Conservation (phyloP, 2,113 vertebrate species). For the Tupaia tana region DNA sequence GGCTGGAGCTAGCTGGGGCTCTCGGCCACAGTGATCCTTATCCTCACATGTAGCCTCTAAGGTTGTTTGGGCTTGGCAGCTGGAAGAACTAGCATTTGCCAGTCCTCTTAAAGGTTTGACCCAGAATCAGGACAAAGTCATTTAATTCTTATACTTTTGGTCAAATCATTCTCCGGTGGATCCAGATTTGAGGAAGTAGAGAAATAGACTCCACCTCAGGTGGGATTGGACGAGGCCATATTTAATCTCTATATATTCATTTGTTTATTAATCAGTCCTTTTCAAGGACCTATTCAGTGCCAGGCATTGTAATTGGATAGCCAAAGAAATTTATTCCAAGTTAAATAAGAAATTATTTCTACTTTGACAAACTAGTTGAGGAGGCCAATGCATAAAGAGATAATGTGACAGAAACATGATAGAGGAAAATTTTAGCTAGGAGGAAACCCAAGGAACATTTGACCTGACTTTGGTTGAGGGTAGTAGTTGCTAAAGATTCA, state of each 20-base stretch:
- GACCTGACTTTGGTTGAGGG: not conserved
- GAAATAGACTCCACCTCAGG: not conserved
- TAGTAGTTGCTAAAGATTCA: not conserved
- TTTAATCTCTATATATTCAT: not conserved
- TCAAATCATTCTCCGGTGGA: not conserved
- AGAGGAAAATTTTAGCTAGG: not conserved
- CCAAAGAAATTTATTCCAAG: not conserved
- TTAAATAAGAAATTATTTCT: not conserved
- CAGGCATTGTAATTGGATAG: not conserved
- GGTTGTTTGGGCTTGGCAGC: not conserved
- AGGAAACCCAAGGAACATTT: not conserved
- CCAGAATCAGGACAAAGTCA: not conserved
- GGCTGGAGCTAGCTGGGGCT: not conserved
- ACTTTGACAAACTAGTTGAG: not conserved
- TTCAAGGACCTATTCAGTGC: not conserved
- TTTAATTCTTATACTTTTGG: not conserved
- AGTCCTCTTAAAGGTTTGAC: not conserved
- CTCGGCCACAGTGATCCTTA: no score
- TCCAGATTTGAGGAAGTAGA: not conserved
- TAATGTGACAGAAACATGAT: no score
- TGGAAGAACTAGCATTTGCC: not conserved
- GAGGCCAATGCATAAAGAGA: not conserved
- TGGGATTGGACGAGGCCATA: not conserved
- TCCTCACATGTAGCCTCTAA: not conserved
- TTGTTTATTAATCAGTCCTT: not conserved